Percentiles rank a stretch among this genome's conserved stretches.
These are phyloP conservation scores for Nymphalis polychloros DNA, from an alignment of 2,888 invertebrate genomes.

Conservation along the genomic window DNA sequence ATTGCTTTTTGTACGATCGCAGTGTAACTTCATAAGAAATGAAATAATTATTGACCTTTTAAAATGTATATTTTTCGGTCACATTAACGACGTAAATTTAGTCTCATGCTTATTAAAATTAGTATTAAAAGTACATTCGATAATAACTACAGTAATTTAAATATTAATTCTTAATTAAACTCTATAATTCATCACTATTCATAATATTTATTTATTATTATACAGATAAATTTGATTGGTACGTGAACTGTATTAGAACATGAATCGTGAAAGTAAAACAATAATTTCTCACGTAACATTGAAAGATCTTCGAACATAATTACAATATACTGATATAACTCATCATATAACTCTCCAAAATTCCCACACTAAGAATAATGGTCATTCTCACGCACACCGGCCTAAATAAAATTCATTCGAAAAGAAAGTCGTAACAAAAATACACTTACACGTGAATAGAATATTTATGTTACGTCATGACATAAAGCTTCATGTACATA, in stretches of 20 bases:
- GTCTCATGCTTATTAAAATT: no score
- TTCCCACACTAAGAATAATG: slow-evolving; percentile 28
- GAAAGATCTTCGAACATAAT: slow-evolving; percentile 9
- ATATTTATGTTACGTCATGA: slow-evolving; percentile 15
- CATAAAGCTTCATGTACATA: neutral
- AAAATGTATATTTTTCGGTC: no score
- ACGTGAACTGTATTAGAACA: neutral
- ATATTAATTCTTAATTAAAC: no score
- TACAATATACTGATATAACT: slow-evolving; percentile 6
- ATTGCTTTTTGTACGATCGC: no score
- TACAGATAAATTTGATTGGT: no score
- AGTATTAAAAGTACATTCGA: no score
- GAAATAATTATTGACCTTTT: no score
- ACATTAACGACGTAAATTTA: no score
- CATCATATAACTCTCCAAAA: slow-evolving; percentile 8
- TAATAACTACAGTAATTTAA: no score
- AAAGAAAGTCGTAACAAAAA: slow-evolving; percentile 33
- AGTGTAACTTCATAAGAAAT: no score
- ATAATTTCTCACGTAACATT: slow-evolving; percentile 13
- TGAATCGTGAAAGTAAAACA: slow-evolving; percentile 10
- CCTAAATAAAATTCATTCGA: slow-evolving; percentile 31
- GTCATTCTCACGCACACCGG: slow-evolving; percentile 30
- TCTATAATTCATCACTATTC: no score
- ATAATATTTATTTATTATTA: no score
- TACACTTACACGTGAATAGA: slow-evolving; percentile 26